Evolutionary conservation across 2,797 vertebrate species (phyloP).

Genomic region (Nasua narica): DNA sequence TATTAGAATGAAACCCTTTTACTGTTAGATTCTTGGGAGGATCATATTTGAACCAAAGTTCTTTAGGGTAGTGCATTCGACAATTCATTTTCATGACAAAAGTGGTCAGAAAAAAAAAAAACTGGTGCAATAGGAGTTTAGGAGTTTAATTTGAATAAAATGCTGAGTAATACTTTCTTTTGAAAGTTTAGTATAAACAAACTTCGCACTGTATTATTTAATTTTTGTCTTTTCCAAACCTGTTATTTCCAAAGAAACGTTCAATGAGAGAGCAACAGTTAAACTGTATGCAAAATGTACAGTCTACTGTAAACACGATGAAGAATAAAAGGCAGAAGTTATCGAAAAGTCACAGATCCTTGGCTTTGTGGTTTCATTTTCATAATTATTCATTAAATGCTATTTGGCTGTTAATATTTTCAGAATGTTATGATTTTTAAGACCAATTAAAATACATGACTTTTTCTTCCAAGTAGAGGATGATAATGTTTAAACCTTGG

Average conservation of each 20-base stretch:
- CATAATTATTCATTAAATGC: not conserved
- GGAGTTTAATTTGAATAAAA: not conserved
- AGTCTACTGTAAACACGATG: not conserved
- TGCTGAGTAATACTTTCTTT: not conserved
- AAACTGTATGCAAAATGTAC: not conserved
- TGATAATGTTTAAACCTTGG: slow-evolving; percentile 15
- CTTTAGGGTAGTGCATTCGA: not conserved
- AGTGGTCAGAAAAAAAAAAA: not conserved
- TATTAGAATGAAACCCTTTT: not conserved
- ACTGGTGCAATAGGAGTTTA: not conserved
- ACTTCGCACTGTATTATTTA: not conserved
- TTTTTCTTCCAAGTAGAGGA: slow-evolving; percentile 29
- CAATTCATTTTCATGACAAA: not conserved
- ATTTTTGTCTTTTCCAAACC: not conserved
- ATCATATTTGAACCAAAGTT: not conserved
- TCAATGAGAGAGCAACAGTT: not conserved
- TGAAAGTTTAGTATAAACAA: not conserved
- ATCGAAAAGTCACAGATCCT: slow-evolving; percentile 22
- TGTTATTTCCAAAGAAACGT: slow-evolving; percentile 5
- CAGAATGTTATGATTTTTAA: slow-evolving; percentile 30
- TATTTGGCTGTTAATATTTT: slow-evolving; percentile 18
- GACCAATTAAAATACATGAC: not conserved
- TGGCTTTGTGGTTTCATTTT: slow-evolving; percentile 40
- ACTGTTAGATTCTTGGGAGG: not conserved
- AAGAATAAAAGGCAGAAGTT: not conserved